Evolutionary conservation across 2,113 vertebrate genomes (phyloP), one percentile per base, ranked within the genome.

Genomic region (Gobio gobio): DNA sequence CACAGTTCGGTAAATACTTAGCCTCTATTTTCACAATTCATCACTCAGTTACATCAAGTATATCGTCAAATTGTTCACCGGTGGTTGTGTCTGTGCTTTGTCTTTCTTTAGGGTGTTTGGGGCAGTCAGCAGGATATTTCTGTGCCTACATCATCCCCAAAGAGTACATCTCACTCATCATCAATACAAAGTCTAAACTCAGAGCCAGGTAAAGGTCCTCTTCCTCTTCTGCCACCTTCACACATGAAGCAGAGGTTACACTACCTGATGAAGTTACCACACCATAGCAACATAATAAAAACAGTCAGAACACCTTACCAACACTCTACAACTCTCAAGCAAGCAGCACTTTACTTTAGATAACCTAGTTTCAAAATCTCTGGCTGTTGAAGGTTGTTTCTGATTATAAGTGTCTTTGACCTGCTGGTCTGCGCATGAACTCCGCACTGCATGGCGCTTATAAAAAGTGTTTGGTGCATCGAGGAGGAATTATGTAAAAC

Each of bases 61-160:
- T 43, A 66, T 9, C 58, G 75, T 36, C 58, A 47, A 47, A 9
- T 22, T 72, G 22, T 20, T 36, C 10, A 47, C 14, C 16, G 18
- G 4, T 4, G 66, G 45, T 49, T 82, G 20, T 51, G 6, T 10
- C 73, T 3, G 9, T 70, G 36, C 2, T 24, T 54, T 77, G n/a
- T 10, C 3, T 1, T 73, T 85, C 16, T 82, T 54, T 82, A 99
- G 98, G 94, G 94, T 66, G 96, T 96, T 49, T 98, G 96, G 97
- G 97, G 98, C 88, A 98, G 96, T 90, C 97, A 98, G 43, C 97
- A 98, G 90, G 97, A 99, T 70, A 93, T 98, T 80, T 97, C 96
- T 45, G 94, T 96, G 90, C 92, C 90, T 18, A 94, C 92, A 22
- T 47, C 88, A n/a, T 94, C 92, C 83, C n/a, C 84, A 3, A 84